Evolutionary conservation across 2,888 invertebrate genomes (phyloP).

Genomic region (Linnaemya vulpina): DNA sequence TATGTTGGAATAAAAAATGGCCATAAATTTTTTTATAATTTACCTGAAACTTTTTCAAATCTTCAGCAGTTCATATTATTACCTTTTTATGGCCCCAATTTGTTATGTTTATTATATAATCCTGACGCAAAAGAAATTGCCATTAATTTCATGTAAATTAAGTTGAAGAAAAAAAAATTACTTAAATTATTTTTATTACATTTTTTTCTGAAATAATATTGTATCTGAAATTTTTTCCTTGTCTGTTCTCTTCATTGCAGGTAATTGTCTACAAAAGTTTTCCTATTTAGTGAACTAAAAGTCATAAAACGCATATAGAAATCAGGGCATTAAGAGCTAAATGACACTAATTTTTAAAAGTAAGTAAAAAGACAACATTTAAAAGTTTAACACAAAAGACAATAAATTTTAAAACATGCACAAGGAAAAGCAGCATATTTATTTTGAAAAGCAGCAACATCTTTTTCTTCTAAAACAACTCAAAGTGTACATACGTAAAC

Average conservation of each 20-base stretch:
- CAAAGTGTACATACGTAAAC: not conserved
- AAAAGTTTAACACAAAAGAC: slow-evolving; percentile 33
- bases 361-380: slow-evolving; percentile 54
- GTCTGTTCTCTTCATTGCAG: slow-evolving; percentile 59
- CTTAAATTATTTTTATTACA: slow-evolving; percentile 42
- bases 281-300: slow-evolving; percentile 17
- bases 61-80: not conserved
- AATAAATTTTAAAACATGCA: slow-evolving; percentile 9
- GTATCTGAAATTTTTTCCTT: slow-evolving; percentile 33
- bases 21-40: not conserved
- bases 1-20: not conserved
- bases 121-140: not conserved
- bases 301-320: slow-evolving; percentile 32
- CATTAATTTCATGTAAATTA: slow-evolving; percentile 55
- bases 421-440: not conserved
- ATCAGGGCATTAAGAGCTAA: slow-evolving; percentile 15
- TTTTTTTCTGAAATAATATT: slow-evolving; percentile 26
- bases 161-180: slow-evolving; percentile 7
- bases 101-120: not conserved
- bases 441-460: not conserved
- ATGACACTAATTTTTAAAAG: slow-evolving; percentile 44
- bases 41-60: not conserved
- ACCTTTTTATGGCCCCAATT: not conserved
- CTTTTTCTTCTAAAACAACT: too few species aligned
- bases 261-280: slow-evolving; percentile 65